Evolutionary conservation across 2,113 vertebrate species (phyloP).

Genomic region (Pachypanchax playfairii): DNA sequence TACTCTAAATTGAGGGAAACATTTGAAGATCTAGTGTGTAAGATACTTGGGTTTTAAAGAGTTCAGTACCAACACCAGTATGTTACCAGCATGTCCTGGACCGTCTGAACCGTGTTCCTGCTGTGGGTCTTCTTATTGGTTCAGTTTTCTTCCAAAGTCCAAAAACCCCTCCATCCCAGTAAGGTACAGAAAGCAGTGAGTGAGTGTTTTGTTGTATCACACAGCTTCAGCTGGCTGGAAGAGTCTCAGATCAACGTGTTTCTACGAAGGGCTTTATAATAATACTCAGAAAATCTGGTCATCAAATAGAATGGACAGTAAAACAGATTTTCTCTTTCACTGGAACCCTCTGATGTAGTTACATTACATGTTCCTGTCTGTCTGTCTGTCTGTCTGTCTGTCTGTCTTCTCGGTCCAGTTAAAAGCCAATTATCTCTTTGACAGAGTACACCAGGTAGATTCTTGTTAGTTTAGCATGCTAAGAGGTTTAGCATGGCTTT

Average conservation of each 20-base stretch:
- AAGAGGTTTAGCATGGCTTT: slow-evolving; percentile 16
- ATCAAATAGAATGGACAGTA: not conserved
- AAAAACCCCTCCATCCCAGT: too few relatives aligned
- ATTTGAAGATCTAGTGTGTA: too few relatives aligned
- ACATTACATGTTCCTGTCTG: not conserved
- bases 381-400: not conserved
- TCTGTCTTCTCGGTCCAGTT: not conserved
- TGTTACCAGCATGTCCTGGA: too few relatives aligned
- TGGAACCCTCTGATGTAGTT: not conserved
- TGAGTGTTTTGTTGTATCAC: not conserved
- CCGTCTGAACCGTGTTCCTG: too few relatives aligned
- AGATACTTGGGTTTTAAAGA: too few relatives aligned
- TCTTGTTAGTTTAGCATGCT: slow-evolving; percentile 13
- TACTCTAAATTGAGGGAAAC: too few relatives aligned
- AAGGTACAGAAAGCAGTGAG: too few relatives aligned
- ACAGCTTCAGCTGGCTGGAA: not conserved
- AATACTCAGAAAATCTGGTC: not conserved
- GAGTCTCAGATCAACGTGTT: not conserved
- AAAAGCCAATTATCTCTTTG: slow-evolving; percentile 8
- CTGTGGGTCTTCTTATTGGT: too few relatives aligned
- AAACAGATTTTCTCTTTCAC: not conserved
- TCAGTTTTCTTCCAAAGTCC: too few relatives aligned
- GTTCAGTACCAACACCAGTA: too few relatives aligned
- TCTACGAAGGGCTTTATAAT: not conserved
- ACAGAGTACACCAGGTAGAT: slow-evolving; percentile 9